Evolutionary conservation across 2,113 vertebrate species (phyloP).

Genomic region (Vulpes vulpes): DNA sequence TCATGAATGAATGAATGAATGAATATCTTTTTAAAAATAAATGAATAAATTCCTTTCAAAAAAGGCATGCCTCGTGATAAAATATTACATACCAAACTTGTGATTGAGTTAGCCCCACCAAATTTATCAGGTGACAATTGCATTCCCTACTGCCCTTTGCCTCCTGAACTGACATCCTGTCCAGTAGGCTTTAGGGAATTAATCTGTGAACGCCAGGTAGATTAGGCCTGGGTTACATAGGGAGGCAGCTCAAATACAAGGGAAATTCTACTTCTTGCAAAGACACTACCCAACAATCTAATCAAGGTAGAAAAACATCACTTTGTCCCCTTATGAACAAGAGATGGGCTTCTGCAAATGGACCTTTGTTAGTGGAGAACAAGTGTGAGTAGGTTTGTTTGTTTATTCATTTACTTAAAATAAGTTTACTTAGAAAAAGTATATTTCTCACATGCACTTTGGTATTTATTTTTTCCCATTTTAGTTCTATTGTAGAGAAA

Average conservation of each 20-base stretch:
- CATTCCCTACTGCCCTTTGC: not conserved
- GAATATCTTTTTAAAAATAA: too few relatives aligned
- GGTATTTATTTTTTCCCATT: not conserved
- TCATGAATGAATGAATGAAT: too few relatives aligned
- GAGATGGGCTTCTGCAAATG: not conserved
- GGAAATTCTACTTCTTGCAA: not conserved
- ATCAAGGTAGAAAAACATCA: not conserved
- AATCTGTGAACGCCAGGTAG: not conserved
- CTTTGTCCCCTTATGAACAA: not conserved
- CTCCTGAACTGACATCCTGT: not conserved
- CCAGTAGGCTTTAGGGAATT: not conserved
- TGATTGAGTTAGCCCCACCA: not conserved
- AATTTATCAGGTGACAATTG: not conserved
- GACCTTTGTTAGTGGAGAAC: not conserved
- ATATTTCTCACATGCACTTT: not conserved
- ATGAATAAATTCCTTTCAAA: not conserved
- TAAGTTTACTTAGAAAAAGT: constrained; percentile 9
- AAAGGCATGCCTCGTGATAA: not conserved
- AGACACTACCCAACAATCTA: not conserved
- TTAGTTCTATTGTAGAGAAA: not conserved
- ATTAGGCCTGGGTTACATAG: not conserved
- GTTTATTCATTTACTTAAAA: not conserved
- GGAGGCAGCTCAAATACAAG: not conserved
- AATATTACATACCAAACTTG: not conserved
- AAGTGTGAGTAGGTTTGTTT: not conserved